Evolutionary conservation across 1,140 invertebrate genomes (phyloP).

Genomic region (Drosophila repleta): DNA sequence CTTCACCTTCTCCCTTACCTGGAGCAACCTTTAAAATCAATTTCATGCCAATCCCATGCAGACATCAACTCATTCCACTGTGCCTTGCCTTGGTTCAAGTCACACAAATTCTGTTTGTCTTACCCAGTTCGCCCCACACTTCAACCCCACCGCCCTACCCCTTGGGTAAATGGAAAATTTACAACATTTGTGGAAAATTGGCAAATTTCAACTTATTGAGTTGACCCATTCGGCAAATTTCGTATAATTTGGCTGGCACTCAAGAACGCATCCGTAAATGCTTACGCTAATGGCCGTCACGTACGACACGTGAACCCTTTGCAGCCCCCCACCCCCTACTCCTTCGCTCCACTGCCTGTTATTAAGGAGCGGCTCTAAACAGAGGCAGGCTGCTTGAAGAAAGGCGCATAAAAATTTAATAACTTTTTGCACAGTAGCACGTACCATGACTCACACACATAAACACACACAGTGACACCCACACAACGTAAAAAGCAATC

Average conservation of each 20-base stretch:
- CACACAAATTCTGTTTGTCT: slow-evolving; percentile 24
- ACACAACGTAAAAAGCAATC: slow-evolving; percentile 48
- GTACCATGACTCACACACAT: slow-evolving; percentile 70
- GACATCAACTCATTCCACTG: slow-evolving; percentile 1
- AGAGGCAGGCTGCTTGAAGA: slow-evolving; percentile 28
- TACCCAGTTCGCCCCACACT: neutral
- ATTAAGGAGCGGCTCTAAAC: slow-evolving; percentile 34
- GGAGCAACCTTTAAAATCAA: no score
- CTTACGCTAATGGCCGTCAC: slow-evolving; percentile 71
- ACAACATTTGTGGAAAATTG: slow-evolving; percentile 55
- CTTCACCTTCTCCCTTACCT: no score
- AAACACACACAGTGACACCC: slow-evolving; percentile 40
- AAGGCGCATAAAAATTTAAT: slow-evolving; percentile 71
- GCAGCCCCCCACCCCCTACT: neutral
- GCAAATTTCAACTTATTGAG: slow-evolving; percentile 53
- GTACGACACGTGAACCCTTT: slow-evolving; percentile 64
- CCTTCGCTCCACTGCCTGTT: neutral
- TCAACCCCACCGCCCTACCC: neutral
- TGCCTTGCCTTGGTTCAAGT: slow-evolving; percentile 7
- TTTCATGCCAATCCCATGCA: neutral
- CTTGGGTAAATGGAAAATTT: slow-evolving; percentile 20
- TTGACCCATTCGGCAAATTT: slow-evolving; percentile 45
- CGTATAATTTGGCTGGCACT: slow-evolving; percentile 63
- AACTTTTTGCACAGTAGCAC: slow-evolving; percentile 78
- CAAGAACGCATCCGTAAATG: slow-evolving; percentile 64